phyloP scores from a whole-genome alignment of 2,113 vertebrate genomes.

The Gorsachius goisagi region DNA sequence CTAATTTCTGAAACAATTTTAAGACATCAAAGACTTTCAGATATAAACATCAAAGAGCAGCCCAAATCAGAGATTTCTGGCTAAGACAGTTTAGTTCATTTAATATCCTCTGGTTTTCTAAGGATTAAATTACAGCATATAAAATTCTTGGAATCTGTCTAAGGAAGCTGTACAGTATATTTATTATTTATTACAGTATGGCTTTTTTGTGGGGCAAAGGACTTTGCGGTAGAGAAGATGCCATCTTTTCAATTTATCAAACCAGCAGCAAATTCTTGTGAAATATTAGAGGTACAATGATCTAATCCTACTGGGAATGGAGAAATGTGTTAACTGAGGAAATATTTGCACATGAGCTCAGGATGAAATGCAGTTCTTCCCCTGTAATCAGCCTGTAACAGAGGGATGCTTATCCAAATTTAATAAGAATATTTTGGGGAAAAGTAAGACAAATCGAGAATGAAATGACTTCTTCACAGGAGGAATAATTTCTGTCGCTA shows the following conservation, averaged over 20 bases:
- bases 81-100: slow-evolving; percentile 83
- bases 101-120: slow-evolving; percentile 82
- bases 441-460: background rate
- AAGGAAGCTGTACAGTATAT: slow-evolving; percentile 69
- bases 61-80: slow-evolving; percentile 80
- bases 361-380: slow-evolving; percentile 7
- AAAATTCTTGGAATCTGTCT: slow-evolving; percentile 81
- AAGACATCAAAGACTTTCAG: slow-evolving; percentile 81
- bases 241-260: slow-evolving; percentile 62
- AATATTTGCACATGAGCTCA: slow-evolving; percentile 14
- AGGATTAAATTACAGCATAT: slow-evolving; percentile 81
- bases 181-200: slow-evolving; percentile 73
- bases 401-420: background rate
- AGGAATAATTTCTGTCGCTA: background rate
- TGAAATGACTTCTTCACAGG: background rate
- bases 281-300: slow-evolving; percentile 32
- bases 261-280: slow-evolving; percentile 53
- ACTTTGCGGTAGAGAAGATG: slow-evolving; percentile 41
- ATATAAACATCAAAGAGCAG: slow-evolving; percentile 80
- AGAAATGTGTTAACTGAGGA: slow-evolving; percentile 36
- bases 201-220: slow-evolving; percentile 28
- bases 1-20: slow-evolving; percentile 81
- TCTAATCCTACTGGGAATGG: slow-evolving; percentile 25
- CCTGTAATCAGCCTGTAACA: background rate
- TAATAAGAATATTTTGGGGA: background rate